Evolutionary conservation across 2,888 invertebrate genomes (phyloP), one percentile per base, ranked within the genome.

Genomic region (Nomada flava): DNA sequence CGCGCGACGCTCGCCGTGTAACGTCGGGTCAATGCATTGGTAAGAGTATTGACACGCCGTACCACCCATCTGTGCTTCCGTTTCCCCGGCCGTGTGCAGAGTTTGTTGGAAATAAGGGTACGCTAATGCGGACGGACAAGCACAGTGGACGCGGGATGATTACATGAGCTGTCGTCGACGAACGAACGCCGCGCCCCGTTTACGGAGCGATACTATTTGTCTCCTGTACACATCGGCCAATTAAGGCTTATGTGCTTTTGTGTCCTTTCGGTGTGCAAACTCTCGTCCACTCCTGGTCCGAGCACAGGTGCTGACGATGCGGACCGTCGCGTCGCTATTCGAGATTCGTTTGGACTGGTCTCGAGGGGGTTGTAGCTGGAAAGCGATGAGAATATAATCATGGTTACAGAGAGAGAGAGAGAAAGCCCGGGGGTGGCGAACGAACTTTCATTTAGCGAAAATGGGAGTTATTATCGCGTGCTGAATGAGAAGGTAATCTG

Each of bases 221-320:
- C 76, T 63, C 57, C 53, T 18, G 83, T 76, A 83, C 76, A 82
- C 82, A 85, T 72, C 68, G 76, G 70, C 72, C 83, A 75, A 86
- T 86, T 86, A 85, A 85, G 85, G 83, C 80, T 80, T 86, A 85
- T 85, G 80, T 80, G 85, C 83, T 85, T 86, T 86, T 85, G 83
- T 85, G 85, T 83, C 85, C 79, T 86, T 80, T 53, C 76, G 76
- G 47, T 77, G 76, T 64, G 80, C 79, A 85, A 86, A 85, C 85
- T 80, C 73, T 78, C 73, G 76, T 70, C 53, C 29, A 59, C n/a
- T 76, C 75, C 64, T 50, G 50, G 36, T 84, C 64, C 64, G 62
- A 62, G 29, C 59, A 74, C 60, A 65, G 50, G 29, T 77, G 65
- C 68, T 72, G 77, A 65, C 75, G 63, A 50, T 53, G 69, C 70